These are phyloP conservation scores for Bubo blakistoni DNA, from an alignment of 2,113 vertebrate species.

Conservation along the genomic window DNA sequence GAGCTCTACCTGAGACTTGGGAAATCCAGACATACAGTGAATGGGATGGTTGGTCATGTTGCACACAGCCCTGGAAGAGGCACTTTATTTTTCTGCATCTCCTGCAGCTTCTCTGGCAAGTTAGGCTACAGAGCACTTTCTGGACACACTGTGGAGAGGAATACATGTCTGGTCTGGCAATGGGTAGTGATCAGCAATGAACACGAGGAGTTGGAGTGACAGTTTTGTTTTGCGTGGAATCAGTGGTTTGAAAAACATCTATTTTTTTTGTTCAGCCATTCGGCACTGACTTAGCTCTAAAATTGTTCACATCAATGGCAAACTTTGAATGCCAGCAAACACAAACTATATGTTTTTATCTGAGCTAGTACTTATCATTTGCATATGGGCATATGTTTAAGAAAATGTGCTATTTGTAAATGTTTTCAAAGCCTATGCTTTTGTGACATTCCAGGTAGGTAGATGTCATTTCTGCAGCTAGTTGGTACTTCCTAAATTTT, in stretches of 20 bases:
- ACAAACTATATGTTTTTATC: not conserved
- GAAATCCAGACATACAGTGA: not conserved
- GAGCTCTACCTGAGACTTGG: not conserved
- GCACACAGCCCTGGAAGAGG: constrained; percentile 8
- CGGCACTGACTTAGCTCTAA: not conserved
- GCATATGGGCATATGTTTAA: not conserved
- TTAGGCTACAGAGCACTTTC: constrained; percentile 23
- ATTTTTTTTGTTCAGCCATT: not conserved
- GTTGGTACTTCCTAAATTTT: not conserved
- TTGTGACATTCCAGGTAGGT: not conserved
- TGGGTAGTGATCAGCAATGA: not conserved
- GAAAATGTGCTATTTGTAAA: not conserved
- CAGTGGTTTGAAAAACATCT: not conserved
- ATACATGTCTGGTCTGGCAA: not conserved
- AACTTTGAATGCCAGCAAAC: not conserved
- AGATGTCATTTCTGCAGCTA: not conserved
- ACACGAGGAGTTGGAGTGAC: not conserved
- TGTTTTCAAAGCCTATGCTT: constrained; percentile 15
- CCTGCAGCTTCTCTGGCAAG: constrained; percentile 1
- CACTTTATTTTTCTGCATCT: constrained; percentile 26
- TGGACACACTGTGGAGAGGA: constrained; percentile 22
- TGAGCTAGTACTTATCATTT: not conserved
- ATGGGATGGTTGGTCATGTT: not conserved
- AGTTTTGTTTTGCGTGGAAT: fast-evolving
- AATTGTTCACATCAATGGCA: not conserved